Evolutionary conservation across 1,140 invertebrate genomes (phyloP).

Genomic region (Coenobita brevimanus): DNA sequence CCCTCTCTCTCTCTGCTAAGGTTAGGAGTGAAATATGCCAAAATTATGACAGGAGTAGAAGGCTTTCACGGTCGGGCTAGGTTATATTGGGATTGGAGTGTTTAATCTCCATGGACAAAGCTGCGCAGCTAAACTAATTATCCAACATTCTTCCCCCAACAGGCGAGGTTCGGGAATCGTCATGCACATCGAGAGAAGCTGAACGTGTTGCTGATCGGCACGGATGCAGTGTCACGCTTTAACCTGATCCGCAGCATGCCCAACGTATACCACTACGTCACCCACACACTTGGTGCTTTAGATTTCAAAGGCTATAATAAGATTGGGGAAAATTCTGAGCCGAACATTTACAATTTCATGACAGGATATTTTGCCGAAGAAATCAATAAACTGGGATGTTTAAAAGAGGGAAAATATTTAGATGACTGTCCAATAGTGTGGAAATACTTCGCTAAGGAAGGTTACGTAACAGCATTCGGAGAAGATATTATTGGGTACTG

Average conservation of each 20-base stretch:
- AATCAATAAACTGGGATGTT: slow-evolving; percentile 17
- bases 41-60: too few species aligned
- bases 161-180: background rate
- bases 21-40: too few species aligned
- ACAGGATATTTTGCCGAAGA: slow-evolving; percentile 68
- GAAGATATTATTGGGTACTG: slow-evolving; percentile 75
- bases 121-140: too few species aligned
- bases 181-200: slow-evolving; percentile 18
- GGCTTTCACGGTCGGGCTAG: too few species aligned
- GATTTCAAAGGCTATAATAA: slow-evolving; percentile 74
- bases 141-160: too few species aligned
- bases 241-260: slow-evolving; percentile 35
- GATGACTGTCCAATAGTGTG: slow-evolving; percentile 75
- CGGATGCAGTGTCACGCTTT: slow-evolving; percentile 15
- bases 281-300: slow-evolving; percentile 72
- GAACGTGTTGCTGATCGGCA: slow-evolving; percentile 29
- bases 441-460: slow-evolving; percentile 74
- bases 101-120: too few species aligned
- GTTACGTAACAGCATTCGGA: slow-evolving; percentile 75
- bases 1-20: too few species aligned
- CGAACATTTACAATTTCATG: slow-evolving; percentile 73
- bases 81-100: too few species aligned
- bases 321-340: slow-evolving; percentile 75
- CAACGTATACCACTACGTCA: background rate
- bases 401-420: slow-evolving; percentile 69